These are phyloP conservation scores for Drosophila neonasuta DNA, from an alignment of 2,888 invertebrate species.

Conservation along the genomic window DNA sequence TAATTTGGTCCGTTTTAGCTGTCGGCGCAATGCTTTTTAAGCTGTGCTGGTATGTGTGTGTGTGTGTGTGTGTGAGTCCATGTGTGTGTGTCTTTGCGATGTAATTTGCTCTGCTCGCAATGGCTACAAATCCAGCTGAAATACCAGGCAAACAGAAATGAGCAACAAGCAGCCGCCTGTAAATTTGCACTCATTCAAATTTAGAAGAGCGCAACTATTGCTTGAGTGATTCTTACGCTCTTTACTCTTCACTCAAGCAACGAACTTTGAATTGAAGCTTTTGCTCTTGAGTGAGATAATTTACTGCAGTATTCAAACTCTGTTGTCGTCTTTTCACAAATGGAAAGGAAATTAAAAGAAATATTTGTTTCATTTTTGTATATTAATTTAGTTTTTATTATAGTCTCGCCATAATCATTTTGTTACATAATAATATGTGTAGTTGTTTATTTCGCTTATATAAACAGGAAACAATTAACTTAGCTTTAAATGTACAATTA, in stretches of 20 bases:
- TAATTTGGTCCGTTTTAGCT: not conserved
- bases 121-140: not conserved
- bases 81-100: not conserved
- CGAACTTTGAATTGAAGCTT: too few species aligned
- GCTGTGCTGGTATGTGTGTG: not conserved
- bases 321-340: too few species aligned
- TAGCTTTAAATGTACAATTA: slow-evolving; percentile 70
- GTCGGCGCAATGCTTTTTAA: not conserved
- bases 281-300: too few species aligned
- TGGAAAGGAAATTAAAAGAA: not conserved
- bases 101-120: not conserved
- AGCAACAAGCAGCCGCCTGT: not conserved
- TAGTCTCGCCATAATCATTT: slow-evolving; percentile 59
- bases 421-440: slow-evolving; percentile 63
- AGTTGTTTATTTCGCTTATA: slow-evolving; percentile 68
- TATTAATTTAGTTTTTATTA: slow-evolving; percentile 61
- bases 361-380: slow-evolving; percentile 31
- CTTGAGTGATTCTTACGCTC: too few species aligned
- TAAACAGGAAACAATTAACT: slow-evolving; percentile 75
- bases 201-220: not conserved
- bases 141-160: not conserved
- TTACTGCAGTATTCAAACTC: too few species aligned
- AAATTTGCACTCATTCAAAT: not conserved
- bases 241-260: too few species aligned
- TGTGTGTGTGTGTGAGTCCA: not conserved